Percentiles rank a stretch among this genome's conserved stretches.
Conservation (phyloP, 2,797 vertebrate genomes). For the Aselliscus stoliczkanus region DNA sequence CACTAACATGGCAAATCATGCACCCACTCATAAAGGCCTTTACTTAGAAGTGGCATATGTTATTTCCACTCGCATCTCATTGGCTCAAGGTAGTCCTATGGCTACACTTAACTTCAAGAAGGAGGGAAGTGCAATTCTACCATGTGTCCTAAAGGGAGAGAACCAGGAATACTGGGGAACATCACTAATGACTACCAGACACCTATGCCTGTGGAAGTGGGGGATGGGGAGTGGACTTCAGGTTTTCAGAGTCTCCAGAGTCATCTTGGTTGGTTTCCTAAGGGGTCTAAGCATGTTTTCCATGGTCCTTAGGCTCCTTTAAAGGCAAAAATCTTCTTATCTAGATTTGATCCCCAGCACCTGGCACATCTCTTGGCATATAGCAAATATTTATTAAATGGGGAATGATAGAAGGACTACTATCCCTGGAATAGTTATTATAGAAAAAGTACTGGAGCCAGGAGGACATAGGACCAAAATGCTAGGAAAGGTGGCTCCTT, state of each 20-base stretch:
- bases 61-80: background rate
- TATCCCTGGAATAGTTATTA: background rate
- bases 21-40: background rate
- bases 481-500: background rate
- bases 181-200: too few relatives aligned
- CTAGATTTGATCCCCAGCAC: background rate
- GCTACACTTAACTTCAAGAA: background rate
- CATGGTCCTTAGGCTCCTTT: background rate
- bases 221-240: background rate
- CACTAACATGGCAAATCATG: background rate
- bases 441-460: background rate
- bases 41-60: background rate
- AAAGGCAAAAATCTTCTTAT: background rate
- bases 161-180: background rate
- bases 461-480: background rate
- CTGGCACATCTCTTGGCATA: background rate
- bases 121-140: background rate
- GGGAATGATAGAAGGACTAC: background rate
- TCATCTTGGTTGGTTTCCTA: background rate
- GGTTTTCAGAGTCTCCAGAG: background rate
- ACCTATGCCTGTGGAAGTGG: background rate
- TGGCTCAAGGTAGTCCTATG: background rate
- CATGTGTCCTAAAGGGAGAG: background rate
- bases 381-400: conserved; percentile 14
- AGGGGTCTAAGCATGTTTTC: background rate